Base-by-base conservation (phyloP, 1,140 invertebrate genomes). In the Platyscapa corneri region DNA sequence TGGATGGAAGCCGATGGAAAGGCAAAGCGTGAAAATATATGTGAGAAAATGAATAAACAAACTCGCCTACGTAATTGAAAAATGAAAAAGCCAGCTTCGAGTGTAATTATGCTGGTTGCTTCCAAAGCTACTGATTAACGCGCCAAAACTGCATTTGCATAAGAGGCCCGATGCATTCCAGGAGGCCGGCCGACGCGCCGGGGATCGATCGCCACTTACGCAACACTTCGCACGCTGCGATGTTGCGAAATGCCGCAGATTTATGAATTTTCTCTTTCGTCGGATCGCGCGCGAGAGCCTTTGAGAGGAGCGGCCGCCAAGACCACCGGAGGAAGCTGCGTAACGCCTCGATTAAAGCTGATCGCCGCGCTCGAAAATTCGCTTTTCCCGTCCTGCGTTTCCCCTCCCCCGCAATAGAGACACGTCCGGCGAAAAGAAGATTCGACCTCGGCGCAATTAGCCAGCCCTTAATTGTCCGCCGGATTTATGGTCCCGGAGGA, bases 371-470 rank as follows among this genome's bases (percentile, higher is more conserved):
- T 60, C 7, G 3, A 27, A 60, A 53, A 53, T 53, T 53, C 49
- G 49, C 10, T 60, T 60, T 23, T 10, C 23, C 56, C 42, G 42
- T 12, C 5, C 42, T 12, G 53, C 12, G 18, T 20, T 56, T 56
- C 18, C n/a, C 18, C 53, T 46, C 42, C 6, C 12, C 12, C 42
- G 42, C 5, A 46, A 7, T 46, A 7, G 53, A 12, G n/a, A n/a
- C n/a, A n/a, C n/a, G n/a, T n/a, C 20, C 70, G 37, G 18, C 32
- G 37, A 27, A 72, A 72, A n/a, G n/a, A 72, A 20, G 2, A 18
- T 16, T 7, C 18, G 80, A n/a, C 39, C 1, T 30, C 75, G 46
- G 5, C 10, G 83, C 65, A 79, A 79, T 84, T 84, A 84, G 53
- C 83, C n/a, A 46, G 1, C 64, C 65, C 49, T 56, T 83, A 56